Conservation (phyloP, 1,140 invertebrate species). For the Gryllus bimaculatus region DNA sequence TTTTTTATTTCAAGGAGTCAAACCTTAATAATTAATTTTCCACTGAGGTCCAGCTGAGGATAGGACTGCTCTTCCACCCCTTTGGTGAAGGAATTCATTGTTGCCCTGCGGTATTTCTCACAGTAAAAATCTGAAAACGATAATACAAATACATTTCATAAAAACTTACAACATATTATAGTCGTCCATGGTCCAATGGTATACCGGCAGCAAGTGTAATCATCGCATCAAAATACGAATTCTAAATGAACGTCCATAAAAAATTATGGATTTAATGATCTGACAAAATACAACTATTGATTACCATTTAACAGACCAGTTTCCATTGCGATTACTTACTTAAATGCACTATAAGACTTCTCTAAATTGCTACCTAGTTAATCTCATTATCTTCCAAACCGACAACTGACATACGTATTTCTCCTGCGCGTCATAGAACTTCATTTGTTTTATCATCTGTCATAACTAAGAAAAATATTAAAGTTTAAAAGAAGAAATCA, state of each 20-base stretch:
- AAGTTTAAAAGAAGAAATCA: no score
- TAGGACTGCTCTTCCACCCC: slow-evolving; percentile 22
- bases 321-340: background rate
- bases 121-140: background rate
- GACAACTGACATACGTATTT: background rate
- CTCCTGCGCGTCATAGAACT: background rate
- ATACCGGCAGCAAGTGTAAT: no score
- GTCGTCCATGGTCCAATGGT: no score
- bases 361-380: background rate
- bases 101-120: background rate
- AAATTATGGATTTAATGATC: no score
- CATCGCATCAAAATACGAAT: no score
- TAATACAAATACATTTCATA: background rate
- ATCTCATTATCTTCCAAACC: background rate
- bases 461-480: no score
- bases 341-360: background rate
- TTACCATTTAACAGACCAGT: background rate
- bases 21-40: slow-evolving; percentile 44
- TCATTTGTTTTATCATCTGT: background rate
- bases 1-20: background rate
- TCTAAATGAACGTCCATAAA: no score
- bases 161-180: no score
- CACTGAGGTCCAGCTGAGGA: slow-evolving; percentile 37
- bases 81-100: background rate
- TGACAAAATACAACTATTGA: no score